Percentiles rank a stretch among this genome's conserved stretches.
Evolutionary conservation across 1,140 invertebrate genomes (phyloP).

Genomic region (Bombus sylvicola): DNA sequence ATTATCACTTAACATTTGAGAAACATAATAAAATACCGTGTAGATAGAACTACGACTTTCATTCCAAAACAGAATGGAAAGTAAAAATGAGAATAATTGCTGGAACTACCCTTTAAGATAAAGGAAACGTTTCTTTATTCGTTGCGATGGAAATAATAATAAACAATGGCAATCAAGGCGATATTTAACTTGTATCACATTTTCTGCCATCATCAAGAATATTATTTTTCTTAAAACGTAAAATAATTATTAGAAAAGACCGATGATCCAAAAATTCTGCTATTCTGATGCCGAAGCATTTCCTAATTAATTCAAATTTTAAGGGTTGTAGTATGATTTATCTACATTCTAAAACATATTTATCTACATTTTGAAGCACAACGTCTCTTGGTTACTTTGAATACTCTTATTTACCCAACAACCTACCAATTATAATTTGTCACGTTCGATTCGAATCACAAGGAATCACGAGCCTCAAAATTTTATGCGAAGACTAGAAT

Average conservation of each 20-base stretch:
- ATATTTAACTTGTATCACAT: not conserved
- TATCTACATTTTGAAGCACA: not conserved
- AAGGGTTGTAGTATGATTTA: not conserved
- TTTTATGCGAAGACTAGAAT: not conserved
- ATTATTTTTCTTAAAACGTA: not conserved
- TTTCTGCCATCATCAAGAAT: too few species aligned
- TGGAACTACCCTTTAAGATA: not conserved
- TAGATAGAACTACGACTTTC: not conserved
- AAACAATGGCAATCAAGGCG: not conserved
- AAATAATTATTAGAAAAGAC: not conserved
- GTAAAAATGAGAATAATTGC: not conserved
- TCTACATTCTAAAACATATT: not conserved
- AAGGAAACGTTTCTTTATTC: not conserved
- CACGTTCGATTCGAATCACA: not conserved
- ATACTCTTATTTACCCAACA: not conserved
- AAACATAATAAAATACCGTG: not conserved
- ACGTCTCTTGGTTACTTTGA: not conserved
- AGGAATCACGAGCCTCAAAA: not conserved
- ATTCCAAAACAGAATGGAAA: not conserved
- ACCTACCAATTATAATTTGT: not conserved
- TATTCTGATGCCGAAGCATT: not conserved
- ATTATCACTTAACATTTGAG: not conserved
- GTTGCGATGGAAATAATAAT: not conserved
- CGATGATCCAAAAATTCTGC: not conserved
- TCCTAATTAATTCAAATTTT: not conserved